Base-by-base conservation (phyloP, 1,140 invertebrate species). In the Augochlora pura region DNA sequence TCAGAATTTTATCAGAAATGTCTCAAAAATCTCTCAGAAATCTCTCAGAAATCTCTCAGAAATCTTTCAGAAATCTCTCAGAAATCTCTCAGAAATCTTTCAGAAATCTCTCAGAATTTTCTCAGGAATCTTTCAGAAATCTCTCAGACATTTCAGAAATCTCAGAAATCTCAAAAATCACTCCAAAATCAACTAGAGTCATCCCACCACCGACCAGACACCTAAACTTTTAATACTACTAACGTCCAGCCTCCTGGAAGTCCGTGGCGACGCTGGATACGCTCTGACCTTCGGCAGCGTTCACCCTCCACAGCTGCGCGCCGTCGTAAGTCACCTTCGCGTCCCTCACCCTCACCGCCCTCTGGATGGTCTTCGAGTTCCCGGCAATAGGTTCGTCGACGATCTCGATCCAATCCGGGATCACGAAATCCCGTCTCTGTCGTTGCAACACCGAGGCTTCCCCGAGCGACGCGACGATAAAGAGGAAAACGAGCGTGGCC, bases 221-320 rank as follows among this genome's bases (percentile, higher is more conserved):
- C 23, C 10, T 8, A 0, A 60, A 0, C 23, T 23, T 18, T 0
- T 6, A 32, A 14, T 14, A 76, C 74, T 82, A 87, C 87, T 81
- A 87, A 93, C 93, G 91, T 86, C 92, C 91, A 74, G 89, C 89
- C n/a, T 94, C 92, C 76, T 92, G 89, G 38, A 94, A 87, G 77
- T 82, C 80, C 21, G 32, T 32, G 18, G 54, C 74, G 5, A 65
- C 68, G 46, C 90, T 92, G 7, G 86, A 86, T 4, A 94, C 80
- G 32, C 91, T 77, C 72, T 93, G 91, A 0, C 92, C 91, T 4
- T 90, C 88, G 4, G 80, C 76, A 10, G 90, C 90, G 0, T 77
- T 60, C 10, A 94, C 90, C 77, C 93, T 91, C 93, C 94, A 94
- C 7, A 94, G 78, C 87, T 94, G 94, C 12, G 92, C 91, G 1